These are phyloP conservation scores for Mesoclemmys tuberculata DNA, from an alignment of 2,113 vertebrate genomes.

Conservation along the genomic window DNA sequence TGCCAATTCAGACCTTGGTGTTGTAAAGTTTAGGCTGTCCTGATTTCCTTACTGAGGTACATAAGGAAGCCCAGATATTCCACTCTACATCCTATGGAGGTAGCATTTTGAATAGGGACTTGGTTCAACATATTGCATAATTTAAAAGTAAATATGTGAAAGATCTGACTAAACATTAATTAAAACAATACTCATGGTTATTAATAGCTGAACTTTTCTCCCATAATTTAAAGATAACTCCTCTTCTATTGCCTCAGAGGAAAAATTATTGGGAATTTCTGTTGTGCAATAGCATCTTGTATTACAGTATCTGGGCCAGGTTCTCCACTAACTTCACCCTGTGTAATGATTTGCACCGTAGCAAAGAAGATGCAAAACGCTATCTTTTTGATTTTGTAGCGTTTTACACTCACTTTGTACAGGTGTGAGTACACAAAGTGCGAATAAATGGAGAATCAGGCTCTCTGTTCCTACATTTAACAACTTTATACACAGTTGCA, in stretches of 20 bases:
- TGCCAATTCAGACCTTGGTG: background rate
- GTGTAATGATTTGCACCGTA: rapidly evolving
- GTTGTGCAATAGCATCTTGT: background rate
- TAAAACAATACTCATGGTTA: background rate
- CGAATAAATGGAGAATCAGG: background rate
- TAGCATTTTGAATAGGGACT: background rate
- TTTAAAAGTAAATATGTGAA: background rate
- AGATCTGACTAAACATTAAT: background rate
- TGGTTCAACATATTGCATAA: background rate
- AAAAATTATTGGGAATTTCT: background rate
- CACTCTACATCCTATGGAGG: rapidly evolving
- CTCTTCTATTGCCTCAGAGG: rapidly evolving
- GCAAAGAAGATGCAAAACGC: background rate
- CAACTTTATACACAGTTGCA: rapidly evolving
- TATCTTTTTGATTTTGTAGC: background rate
- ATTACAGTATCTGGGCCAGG: rapidly evolving
- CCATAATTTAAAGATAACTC: background rate
- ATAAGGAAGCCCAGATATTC: background rate
- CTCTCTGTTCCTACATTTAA: background rate
- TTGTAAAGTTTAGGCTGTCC: background rate
- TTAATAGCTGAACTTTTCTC: background rate
- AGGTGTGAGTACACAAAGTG: background rate
- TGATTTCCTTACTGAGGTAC: background rate
- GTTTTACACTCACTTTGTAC: background rate
- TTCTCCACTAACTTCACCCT: background rate